Evolutionary conservation across 2,888 invertebrate species (phyloP).

Genomic region (Caenorhabditis angaria): DNA sequence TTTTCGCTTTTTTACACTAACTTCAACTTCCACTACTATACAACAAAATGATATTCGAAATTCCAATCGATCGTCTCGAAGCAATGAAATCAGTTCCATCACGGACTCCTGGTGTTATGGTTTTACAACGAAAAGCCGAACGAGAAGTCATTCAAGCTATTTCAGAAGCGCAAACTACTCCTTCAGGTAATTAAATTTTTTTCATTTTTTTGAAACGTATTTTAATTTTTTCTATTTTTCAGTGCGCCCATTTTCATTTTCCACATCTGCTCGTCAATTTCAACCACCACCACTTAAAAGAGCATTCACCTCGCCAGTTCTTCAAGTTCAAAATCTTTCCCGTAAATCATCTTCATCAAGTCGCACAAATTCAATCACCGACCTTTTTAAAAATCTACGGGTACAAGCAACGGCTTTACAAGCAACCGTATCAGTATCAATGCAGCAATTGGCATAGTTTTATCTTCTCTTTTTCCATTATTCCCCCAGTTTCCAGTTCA

Average conservation of each 20-base stretch:
- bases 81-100: conserved; percentile 23
- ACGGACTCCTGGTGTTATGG: background rate
- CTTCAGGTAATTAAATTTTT: conserved; percentile 31
- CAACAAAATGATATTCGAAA: conserved; percentile 44
- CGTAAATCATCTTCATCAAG: conserved; percentile 31
- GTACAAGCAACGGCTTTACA: background rate
- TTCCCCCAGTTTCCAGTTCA: too few relatives aligned
- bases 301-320: conserved; percentile 37
- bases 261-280: background rate
- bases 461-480: too few relatives aligned
- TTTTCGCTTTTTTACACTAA: too few relatives aligned
- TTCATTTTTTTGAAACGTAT: background rate
- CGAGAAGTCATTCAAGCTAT: conserved; percentile 21
- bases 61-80: conserved; percentile 44
- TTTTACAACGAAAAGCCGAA: background rate
- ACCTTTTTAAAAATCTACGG: conserved; percentile 15
- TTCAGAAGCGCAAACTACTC: conserved; percentile 35
- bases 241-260: conserved; percentile 11
- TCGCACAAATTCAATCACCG: conserved; percentile 38
- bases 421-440: background rate
- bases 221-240: conserved; percentile 12
- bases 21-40: too few relatives aligned
- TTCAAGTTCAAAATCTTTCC: conserved; percentile 28
- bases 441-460: background rate
- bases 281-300: conserved; percentile 35